A percentile compares a stretch with the other conserved stretches of the same genome.
Conservation (phyloP, 2,797 vertebrate genomes). For the Diplodus sargus region DNA sequence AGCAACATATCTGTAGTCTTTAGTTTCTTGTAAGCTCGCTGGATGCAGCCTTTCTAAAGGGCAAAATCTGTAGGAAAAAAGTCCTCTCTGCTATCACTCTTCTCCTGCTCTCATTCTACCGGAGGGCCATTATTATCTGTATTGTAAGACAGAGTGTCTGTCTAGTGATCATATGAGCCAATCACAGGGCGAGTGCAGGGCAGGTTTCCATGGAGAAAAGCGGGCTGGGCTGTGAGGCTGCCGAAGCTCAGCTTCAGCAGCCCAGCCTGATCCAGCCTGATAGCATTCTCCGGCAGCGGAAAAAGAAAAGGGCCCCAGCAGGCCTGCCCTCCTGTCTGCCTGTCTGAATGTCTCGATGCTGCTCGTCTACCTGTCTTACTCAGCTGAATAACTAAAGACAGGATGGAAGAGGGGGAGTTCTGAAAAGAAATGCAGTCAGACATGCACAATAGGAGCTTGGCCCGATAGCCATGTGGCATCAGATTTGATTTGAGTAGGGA, state of each 20-base stretch:
- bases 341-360: constrained; percentile 54
- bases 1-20: constrained; percentile 12
- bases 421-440: constrained; percentile 53
- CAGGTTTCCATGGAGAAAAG: constrained; percentile 82
- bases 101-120: constrained; percentile 65
- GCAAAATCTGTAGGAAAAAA: constrained; percentile 59
- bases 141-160: constrained; percentile 78
- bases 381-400: constrained; percentile 53
- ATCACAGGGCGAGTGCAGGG: constrained; percentile 68
- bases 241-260: constrained; percentile 62
- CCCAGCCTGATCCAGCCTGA: constrained; percentile 69
- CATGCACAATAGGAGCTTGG: constrained; percentile 48
- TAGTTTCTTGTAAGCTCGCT: constrained; percentile 23
- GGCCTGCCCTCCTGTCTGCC: constrained; percentile 53
- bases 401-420: constrained; percentile 22
- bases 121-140: constrained; percentile 74
- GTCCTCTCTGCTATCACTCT: constrained; percentile 64
- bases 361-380: constrained; percentile 66
- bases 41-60: constrained; percentile 62
- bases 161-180: constrained; percentile 75
- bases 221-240: constrained; percentile 51
- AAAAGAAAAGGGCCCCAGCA: constrained; percentile 63
- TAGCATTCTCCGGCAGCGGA: constrained; percentile 64
- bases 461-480: constrained; percentile 52
- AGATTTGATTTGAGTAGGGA: constrained; percentile 61